A percentile compares a stretch with the other conserved stretches of the same genome.
phyloP scores from a whole-genome alignment of 2,797 vertebrate genomes.

The Chanos chanos region DNA sequence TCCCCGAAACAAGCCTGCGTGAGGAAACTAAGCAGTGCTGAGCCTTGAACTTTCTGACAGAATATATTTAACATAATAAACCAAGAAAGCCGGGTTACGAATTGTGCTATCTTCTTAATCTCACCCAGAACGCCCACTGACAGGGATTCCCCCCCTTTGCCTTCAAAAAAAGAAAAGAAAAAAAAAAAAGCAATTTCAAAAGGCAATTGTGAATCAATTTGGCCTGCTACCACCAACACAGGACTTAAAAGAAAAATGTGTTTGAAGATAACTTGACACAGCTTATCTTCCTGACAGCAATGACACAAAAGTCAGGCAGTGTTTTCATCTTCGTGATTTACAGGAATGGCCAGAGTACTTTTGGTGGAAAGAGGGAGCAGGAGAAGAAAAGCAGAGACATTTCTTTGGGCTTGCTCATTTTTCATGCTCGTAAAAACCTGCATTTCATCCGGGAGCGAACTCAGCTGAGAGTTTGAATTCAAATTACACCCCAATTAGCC shows the following conservation, averaged over 20 bases:
- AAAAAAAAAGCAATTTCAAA: not conserved
- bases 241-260: not conserved
- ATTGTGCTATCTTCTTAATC: conserved; percentile 11
- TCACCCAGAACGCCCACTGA: conserved; percentile 9
- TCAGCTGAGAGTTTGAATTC: conserved; percentile 5
- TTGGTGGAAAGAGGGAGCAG: no score
- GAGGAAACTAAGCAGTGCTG: not conserved
- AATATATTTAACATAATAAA: not conserved
- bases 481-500: conserved; percentile 36
- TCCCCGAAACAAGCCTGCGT: no score
- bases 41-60: not conserved
- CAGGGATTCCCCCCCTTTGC: conserved; percentile 12
- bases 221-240: not conserved
- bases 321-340: no score
- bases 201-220: conserved; percentile 10
- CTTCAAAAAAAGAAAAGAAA: no score
- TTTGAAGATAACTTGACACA: not conserved
- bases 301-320: not conserved
- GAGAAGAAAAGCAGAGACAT: no score
- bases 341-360: no score
- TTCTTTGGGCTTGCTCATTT: no score
- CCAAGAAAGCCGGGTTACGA: not conserved
- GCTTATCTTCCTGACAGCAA: conserved; percentile 1
- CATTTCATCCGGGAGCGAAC: conserved; percentile 21
- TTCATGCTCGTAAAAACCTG: not conserved